Conservation (phyloP, 2,888 invertebrate species). For the Troides aeacus region DNA sequence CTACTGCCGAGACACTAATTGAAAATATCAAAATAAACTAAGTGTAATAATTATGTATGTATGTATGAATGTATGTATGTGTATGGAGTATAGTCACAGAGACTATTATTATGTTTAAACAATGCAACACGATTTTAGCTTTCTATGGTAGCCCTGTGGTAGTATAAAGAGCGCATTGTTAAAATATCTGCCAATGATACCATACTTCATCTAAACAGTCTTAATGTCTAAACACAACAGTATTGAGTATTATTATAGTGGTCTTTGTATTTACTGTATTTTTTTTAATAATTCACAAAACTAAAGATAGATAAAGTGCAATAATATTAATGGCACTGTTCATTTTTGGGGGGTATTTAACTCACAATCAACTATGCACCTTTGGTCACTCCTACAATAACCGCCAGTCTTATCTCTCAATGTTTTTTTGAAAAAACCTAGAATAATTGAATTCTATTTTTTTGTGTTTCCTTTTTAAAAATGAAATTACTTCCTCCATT, state of each 20-base stretch:
- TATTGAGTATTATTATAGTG: constrained; percentile 27
- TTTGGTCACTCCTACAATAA: constrained; percentile 35
- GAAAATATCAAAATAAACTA: neutral
- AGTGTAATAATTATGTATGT: neutral
- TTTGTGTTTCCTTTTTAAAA: constrained; percentile 22
- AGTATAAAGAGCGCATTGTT: constrained; percentile 20
- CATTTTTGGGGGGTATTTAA: constrained; percentile 27
- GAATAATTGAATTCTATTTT: constrained; percentile 27
- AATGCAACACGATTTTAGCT: constrained; percentile 10
- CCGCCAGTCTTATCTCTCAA: constrained; percentile 42
- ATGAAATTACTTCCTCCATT: constrained; percentile 28
- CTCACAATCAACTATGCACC: constrained; percentile 34
- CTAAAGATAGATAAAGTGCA: constrained; percentile 10
- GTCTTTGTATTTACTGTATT: neutral
- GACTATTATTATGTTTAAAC: constrained; percentile 13
- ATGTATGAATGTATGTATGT: neutral
- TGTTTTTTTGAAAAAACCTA: constrained; percentile 32
- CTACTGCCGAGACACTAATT: neutral
- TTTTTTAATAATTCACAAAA: constrained; percentile 13
- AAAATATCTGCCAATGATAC: constrained; percentile 12
- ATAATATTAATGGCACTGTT: constrained; percentile 29
- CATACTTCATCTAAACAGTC: constrained; percentile 13
- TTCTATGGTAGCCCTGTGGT: constrained; percentile 6
- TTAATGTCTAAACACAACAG: constrained; percentile 30
- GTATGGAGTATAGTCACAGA: constrained; percentile 11